Evolutionary conservation across 1,140 invertebrate genomes (phyloP).

Genomic region (Triops cancriformis): DNA sequence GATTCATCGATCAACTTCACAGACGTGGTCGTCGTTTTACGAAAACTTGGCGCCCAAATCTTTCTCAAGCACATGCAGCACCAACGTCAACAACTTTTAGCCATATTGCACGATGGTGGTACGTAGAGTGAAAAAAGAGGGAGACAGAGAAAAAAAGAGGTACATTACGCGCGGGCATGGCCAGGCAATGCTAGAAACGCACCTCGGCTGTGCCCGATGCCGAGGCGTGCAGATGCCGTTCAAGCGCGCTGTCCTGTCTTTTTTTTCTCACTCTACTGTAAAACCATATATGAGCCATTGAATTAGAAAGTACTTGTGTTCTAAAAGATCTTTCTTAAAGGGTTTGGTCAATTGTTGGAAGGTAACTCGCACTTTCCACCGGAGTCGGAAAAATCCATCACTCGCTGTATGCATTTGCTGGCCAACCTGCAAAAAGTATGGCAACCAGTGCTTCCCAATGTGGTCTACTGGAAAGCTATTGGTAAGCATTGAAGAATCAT

Average conservation of each 20-base stretch:
- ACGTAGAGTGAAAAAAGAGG: too few species aligned
- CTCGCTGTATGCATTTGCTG: conserved; percentile 73
- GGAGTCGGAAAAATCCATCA: conserved; percentile 58
- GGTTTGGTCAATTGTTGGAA: conserved; percentile 46
- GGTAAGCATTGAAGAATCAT: conserved; percentile 36
- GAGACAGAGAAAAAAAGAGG: too few species aligned
- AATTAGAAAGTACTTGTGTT: background rate
- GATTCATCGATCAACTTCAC: conserved; percentile 45
- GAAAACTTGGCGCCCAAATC: conserved; percentile 54
- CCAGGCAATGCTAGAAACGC: too few species aligned
- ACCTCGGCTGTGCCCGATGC: too few species aligned
- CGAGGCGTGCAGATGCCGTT: too few species aligned
- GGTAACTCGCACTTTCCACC: conserved; percentile 46
- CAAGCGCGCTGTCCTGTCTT: too few species aligned
- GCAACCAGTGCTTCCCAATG: conserved; percentile 60
- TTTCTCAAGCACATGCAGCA: conserved; percentile 61
- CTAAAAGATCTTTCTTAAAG: conserved; percentile 34
- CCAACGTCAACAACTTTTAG: conserved; percentile 60
- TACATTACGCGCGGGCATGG: too few species aligned
- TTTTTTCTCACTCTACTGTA: too few species aligned
- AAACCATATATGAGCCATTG: too few species aligned
- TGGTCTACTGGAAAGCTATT: conserved; percentile 56
- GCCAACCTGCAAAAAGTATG: conserved; percentile 77
- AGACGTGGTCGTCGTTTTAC: conserved; percentile 53
- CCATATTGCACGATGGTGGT: conserved; percentile 63